phyloP scores from a whole-genome alignment of 2,888 invertebrate genomes.

The Pterostichus madidus region DNA sequence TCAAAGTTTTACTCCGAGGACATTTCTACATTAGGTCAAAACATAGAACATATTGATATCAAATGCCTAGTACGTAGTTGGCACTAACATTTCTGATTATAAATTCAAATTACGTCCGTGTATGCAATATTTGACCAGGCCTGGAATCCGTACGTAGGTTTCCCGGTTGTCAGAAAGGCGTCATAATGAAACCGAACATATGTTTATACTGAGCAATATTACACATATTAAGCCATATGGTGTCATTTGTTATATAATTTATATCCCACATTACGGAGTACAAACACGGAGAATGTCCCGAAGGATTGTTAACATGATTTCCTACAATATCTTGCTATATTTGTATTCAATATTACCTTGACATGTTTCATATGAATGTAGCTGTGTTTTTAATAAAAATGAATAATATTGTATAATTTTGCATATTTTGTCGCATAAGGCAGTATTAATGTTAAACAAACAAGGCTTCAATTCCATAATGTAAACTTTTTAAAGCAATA shows the following conservation, averaged over 20 bases:
- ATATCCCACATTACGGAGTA: slow-evolving; percentile 8
- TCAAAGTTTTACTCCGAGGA: background rate
- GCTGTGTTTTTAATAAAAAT: slow-evolving; percentile 22
- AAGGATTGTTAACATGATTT: slow-evolving; percentile 15
- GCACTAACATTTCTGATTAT: slow-evolving; percentile 41
- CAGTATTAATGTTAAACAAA: background rate
- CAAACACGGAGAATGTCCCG: slow-evolving; percentile 3
- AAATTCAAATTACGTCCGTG: slow-evolving; percentile 32
- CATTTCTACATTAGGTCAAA: slow-evolving; percentile 27
- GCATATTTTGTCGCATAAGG: slow-evolving; percentile 21
- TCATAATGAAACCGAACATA: slow-evolving; percentile 35
- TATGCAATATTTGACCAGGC: slow-evolving; percentile 45
- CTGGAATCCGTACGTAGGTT: slow-evolving; percentile 29
- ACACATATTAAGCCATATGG: slow-evolving; percentile 53
- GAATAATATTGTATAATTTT: slow-evolving; percentile 22
- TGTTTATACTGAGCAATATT: slow-evolving; percentile 42
- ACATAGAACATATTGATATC: background rate
- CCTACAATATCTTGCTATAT: slow-evolving; percentile 33
- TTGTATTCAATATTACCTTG: slow-evolving; percentile 17
- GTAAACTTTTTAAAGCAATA: too few relatives aligned
- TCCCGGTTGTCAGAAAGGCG: slow-evolving; percentile 32
- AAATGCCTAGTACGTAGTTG: slow-evolving; percentile 17
- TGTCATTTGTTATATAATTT: slow-evolving; percentile 40
- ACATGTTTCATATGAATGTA: background rate
- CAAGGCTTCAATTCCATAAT: too few relatives aligned